Conservation (phyloP, 2,113 vertebrate species). For the Pterophyllum scalare region DNA sequence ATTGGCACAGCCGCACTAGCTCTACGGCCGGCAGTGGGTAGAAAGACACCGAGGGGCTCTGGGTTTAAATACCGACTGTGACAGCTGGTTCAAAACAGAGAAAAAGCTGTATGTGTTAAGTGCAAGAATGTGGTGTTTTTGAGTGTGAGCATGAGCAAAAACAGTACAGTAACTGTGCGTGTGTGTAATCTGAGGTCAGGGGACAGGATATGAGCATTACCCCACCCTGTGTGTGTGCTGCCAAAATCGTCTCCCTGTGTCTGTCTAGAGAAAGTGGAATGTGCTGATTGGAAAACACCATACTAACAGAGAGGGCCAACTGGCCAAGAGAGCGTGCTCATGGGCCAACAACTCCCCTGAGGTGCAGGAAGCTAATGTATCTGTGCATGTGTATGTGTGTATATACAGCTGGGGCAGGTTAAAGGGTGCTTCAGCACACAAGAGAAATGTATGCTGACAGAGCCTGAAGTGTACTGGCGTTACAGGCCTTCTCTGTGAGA, state of each 20-base stretch:
- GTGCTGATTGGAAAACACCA: conserved; percentile 79
- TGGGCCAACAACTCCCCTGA: conserved; percentile 55
- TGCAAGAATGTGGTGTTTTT: conserved; percentile 66
- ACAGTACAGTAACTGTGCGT: conserved; percentile 52
- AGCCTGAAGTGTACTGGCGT: conserved; percentile 28
- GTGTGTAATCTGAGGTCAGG: conserved; percentile 68
- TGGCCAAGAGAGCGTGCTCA: conserved; percentile 59
- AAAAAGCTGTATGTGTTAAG: conserved; percentile 63
- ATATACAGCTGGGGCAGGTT: conserved; percentile 73
- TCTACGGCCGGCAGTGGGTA: conserved; percentile 56
- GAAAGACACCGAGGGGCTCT: conserved; percentile 32
- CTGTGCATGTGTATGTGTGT: conserved; percentile 36
- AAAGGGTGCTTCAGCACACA: conserved; percentile 50
- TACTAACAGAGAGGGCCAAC: conserved; percentile 62
- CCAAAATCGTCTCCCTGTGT: conserved; percentile 72
- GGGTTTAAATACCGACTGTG: conserved; percentile 52
- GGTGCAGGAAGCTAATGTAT: conserved; percentile 45
- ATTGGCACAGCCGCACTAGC: conserved; percentile 67
- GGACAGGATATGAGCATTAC: conserved; percentile 79
- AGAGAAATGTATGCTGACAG: conserved; percentile 45
- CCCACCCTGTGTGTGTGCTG: conserved; percentile 68
- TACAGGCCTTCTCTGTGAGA: conserved; percentile 29
- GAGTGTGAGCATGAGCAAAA: conserved; percentile 56
- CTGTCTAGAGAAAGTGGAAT: conserved; percentile 78
- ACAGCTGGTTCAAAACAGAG: conserved; percentile 67